Conservation (phyloP, 2,797 vertebrate species). For the Acestrorhynchus altus region DNA sequence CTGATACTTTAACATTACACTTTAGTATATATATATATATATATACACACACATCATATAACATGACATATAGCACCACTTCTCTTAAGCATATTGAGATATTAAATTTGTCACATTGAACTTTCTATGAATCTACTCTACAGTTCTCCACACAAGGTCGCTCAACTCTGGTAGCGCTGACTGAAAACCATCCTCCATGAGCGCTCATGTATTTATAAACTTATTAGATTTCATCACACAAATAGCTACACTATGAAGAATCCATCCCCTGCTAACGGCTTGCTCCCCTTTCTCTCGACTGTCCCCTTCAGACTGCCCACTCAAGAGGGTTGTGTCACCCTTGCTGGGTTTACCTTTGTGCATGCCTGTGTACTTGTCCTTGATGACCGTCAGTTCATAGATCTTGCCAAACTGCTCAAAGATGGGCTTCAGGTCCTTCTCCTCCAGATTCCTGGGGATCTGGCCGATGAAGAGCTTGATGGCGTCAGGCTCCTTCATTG, state of each 20-base stretch:
- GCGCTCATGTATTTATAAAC: background rate
- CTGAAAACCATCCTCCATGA: background rate
- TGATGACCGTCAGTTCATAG: constrained; percentile 84
- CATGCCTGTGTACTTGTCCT: constrained; percentile 86
- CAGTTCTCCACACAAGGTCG: background rate
- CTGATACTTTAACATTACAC: too few species aligned
- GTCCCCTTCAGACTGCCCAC: constrained; percentile 48
- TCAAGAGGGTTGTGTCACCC: constrained; percentile 24
- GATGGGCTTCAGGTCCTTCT: constrained; percentile 84
- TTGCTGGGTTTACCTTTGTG: constrained; percentile 79
- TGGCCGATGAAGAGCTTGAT: constrained; percentile 86
- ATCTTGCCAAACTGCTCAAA: constrained; percentile 86
- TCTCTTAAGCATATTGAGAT: too few species aligned
- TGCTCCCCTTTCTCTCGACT: constrained; percentile 9
- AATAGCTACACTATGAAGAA: constrained; percentile 7
- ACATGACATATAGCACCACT: too few species aligned
- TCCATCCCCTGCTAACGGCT: constrained; percentile 8
- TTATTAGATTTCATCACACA: background rate
- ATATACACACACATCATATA: too few species aligned
- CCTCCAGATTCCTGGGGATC: constrained; percentile 84
- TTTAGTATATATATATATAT: too few species aligned
- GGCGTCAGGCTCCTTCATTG: constrained; percentile 86
- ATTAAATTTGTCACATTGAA: too few species aligned
- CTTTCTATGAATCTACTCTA: background rate
- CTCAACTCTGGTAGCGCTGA: background rate